Conservation (phyloP, 2,888 invertebrate species). For the Drosophila yooni region DNA sequence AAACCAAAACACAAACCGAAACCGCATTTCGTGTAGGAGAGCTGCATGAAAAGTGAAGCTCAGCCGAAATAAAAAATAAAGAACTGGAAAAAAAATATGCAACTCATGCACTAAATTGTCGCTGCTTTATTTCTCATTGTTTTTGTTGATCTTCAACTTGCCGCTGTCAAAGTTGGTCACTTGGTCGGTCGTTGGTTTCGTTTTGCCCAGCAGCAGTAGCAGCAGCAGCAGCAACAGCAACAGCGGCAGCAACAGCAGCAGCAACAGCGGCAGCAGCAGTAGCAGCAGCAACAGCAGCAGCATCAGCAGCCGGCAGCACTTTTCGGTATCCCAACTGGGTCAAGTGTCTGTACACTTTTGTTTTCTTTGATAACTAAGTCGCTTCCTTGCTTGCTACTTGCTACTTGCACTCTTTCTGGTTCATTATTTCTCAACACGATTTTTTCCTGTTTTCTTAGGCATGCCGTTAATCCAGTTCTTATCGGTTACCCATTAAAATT, state of each 20-base stretch:
- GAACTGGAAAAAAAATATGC: conserved; percentile 65
- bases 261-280: background rate
- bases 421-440: conserved; percentile 30
- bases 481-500: background rate
- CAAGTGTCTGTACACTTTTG: conserved; percentile 77
- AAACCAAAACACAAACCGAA: conserved; percentile 11
- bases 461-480: conserved; percentile 26
- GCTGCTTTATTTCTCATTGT: conserved; percentile 80
- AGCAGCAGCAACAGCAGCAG: background rate
- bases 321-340: conserved; percentile 55
- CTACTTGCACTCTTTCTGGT: conserved; percentile 21
- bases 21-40: conserved; percentile 54
- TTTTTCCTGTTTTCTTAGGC: conserved; percentile 48
- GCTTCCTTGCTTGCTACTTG: conserved; percentile 50
- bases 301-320: background rate
- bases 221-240: background rate
- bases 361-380: conserved; percentile 74
- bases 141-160: conserved; percentile 78
- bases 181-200: conserved; percentile 61
- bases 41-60: conserved; percentile 56
- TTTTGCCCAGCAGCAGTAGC: conserved; percentile 20
- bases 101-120: conserved; percentile 81
- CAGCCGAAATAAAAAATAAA: conserved; percentile 37
- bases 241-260: background rate
- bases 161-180: conserved; percentile 79